phyloP scores from a whole-genome alignment of 1,140 invertebrate species.

The Metopolophium dirhodum region DNA sequence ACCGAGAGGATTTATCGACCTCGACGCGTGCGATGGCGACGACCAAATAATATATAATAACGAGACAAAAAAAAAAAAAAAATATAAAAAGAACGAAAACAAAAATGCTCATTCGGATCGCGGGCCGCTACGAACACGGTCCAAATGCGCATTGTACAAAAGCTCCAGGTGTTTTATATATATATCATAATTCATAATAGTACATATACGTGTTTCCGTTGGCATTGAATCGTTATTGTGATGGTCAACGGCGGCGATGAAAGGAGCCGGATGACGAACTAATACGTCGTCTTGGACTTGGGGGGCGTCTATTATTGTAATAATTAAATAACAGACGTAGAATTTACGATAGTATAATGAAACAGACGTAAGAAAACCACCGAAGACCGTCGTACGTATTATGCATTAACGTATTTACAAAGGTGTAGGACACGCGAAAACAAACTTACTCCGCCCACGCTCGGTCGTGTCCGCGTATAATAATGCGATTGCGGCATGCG shows the following conservation, averaged over 20 bases:
- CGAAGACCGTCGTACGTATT: not conserved
- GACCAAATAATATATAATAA: not conserved
- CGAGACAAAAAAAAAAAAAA: not conserved
- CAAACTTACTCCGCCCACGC: not conserved
- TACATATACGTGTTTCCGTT: not conserved
- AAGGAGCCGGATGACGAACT: slow-evolving; percentile 31
- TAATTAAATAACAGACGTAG: not conserved
- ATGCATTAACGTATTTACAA: not conserved
- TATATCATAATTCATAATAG: not conserved
- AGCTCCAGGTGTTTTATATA: not conserved
- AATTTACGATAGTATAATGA: slow-evolving; percentile 14
- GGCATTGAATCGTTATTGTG: slow-evolving; percentile 30
- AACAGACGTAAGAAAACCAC: not conserved
- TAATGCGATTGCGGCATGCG: not conserved
- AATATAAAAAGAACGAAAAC: not conserved
- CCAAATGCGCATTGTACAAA: not conserved
- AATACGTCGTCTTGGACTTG: not conserved
- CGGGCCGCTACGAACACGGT: not conserved
- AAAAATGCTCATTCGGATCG: not conserved
- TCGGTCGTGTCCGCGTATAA: not conserved
- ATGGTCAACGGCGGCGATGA: slow-evolving; percentile 24
- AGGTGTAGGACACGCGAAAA: not conserved
- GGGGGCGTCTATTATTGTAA: not conserved
- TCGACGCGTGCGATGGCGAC: slow-evolving; percentile 18
- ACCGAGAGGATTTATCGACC: slow-evolving; percentile 21